Evolutionary conservation across 2,797 vertebrate genomes (phyloP).

Genomic region (Distichodus sexfasciatus): DNA sequence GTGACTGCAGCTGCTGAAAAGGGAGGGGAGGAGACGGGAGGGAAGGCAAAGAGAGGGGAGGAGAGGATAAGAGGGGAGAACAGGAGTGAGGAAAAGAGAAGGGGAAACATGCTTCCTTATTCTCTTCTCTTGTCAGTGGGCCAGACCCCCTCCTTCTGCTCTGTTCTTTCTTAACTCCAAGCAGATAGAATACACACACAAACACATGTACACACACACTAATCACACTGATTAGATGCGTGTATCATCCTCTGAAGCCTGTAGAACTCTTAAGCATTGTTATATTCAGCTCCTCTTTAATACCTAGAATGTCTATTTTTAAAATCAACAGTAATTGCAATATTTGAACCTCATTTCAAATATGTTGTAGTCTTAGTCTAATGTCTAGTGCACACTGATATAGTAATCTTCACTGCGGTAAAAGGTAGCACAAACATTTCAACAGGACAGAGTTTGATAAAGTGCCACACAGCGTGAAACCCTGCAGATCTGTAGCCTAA

Average conservation of each 20-base stretch:
- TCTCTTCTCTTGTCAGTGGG: background rate
- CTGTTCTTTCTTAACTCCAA: background rate
- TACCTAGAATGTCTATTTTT: too few relatives aligned
- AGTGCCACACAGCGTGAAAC: background rate
- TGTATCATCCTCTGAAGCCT: background rate
- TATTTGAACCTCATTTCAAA: too few relatives aligned
- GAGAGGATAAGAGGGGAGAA: constrained; percentile 9
- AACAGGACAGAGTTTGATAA: background rate
- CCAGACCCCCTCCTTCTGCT: background rate
- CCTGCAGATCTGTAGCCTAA: constrained; percentile 5
- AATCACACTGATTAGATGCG: constrained; percentile 5
- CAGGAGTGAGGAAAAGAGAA: background rate
- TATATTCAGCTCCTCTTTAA: background rate
- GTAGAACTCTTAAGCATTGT: background rate
- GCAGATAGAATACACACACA: constrained; percentile 26
- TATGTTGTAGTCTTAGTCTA: too few relatives aligned
- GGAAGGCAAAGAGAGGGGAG: constrained; percentile 15
- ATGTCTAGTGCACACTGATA: too few relatives aligned
- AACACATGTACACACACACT: background rate
- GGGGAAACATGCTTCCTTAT: constrained; percentile 22
- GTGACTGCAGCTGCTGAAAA: constrained; percentile 50
- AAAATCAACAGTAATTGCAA: too few relatives aligned
- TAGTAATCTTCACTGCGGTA: background rate
- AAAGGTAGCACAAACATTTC: background rate
- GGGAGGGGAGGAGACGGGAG: constrained; percentile 5